Evolutionary conservation across 2,113 vertebrate species (phyloP), one percentile per base, ranked within the genome.

Genomic region (Phocoena phocoena): DNA sequence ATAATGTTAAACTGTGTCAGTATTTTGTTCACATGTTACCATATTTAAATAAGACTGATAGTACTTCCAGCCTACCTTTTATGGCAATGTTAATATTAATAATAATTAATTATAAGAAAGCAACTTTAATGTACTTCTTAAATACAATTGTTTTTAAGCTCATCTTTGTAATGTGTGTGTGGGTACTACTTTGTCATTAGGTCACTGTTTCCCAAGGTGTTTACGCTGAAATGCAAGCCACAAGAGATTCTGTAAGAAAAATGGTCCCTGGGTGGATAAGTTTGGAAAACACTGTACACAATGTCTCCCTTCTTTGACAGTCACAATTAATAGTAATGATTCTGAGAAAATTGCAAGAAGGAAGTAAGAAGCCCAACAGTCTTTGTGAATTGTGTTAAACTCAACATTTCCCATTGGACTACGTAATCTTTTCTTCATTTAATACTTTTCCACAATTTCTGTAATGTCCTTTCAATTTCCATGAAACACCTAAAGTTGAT

Each of bases 391-490:
- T 73, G 31, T 68, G 25, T 65, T 81, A 90, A 93, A 76, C 67
- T 3, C 55, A 88, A 7, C 8, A 74, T 76, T 95, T 95, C 77
- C 36, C 53, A 89, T 33, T 28, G 44, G 17, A 36, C 5, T 50
- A 62, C 17, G 44, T 53, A 47, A 90, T 76, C 53, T 33, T 94
- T 93, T 91, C 67, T 65, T 95, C 28, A 74, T 60, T 65, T 17
- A 88, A 88, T 36, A 4, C 38, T 71, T 82, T 81, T 53, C 50
- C 62, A 81, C 20, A 23, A 55, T 95, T 91, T 88, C 92, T 58
- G 9, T 85, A 88, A 91, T 70, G 33, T 12, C 33, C 55, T 88
- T 95, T 95, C 92, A 85, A 91, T 91, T 76, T 93, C 86, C 71
- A 88, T 31, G 60, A 96, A 92, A 92, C 92, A 38, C 26, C 74